Percentiles rank a stretch among this genome's conserved stretches.
Conservation (phyloP, 2,797 vertebrate genomes). For the Lepilemur ruficaudatus region DNA sequence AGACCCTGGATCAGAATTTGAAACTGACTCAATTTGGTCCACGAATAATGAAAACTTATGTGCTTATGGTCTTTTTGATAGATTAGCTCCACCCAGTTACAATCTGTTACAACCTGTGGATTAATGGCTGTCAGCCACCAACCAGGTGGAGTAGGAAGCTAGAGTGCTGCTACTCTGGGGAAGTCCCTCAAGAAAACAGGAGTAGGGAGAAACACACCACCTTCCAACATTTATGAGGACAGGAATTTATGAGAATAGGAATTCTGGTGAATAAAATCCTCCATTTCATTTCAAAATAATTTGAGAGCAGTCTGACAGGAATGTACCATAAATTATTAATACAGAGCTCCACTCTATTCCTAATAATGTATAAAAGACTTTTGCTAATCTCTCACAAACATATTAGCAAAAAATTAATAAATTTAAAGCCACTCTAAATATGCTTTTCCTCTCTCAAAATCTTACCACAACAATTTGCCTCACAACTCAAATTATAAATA, state of each 20-base stretch:
- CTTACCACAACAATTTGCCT: background rate
- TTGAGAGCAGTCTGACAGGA: background rate
- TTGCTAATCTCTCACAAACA: conserved; percentile 15
- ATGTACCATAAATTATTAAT: background rate
- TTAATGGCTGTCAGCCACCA: background rate
- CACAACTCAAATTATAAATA: background rate
- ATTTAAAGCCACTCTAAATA: background rate
- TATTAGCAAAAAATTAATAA: conserved; percentile 25
- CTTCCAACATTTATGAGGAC: background rate
- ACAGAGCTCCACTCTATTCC: background rate
- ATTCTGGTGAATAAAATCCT: background rate
- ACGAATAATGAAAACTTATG: background rate
- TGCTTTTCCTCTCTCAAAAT: background rate
- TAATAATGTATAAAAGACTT: conserved; percentile 3
- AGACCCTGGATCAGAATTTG: background rate
- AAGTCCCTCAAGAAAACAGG: background rate
- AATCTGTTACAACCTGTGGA: background rate
- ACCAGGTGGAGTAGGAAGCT: background rate
- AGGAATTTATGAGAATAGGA: background rate
- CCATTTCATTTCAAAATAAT: conserved; percentile 49
- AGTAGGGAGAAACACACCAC: background rate
- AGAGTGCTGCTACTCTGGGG: background rate
- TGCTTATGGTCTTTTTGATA: background rate
- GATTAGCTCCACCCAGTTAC: background rate
- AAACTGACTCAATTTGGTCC: background rate